Evolutionary conservation across 2,888 invertebrate species (phyloP), one percentile per base, ranked within the genome.

Genomic region (Hypomecis punctinalis): DNA sequence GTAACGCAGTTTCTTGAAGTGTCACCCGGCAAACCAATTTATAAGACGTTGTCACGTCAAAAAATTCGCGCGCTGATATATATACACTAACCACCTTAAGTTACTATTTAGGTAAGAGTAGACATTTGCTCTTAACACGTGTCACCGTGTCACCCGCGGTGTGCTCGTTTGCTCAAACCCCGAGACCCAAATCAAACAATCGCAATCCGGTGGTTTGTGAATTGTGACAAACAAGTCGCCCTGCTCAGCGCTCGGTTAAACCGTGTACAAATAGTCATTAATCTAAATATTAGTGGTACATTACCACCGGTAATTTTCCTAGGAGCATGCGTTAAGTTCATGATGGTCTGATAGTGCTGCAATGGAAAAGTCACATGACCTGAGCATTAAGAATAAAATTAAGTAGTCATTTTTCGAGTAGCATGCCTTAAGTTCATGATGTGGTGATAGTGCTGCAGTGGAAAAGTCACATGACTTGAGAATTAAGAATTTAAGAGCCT

Each of bases 261-360:
- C 43, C 54, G 1, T 4, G 9, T 11, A 11, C 54, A 54, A 54
- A 54, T 36, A 54, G 11, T 36, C 35, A 11, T 54, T 54, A 54
- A 42, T 54, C 54, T 43, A 54, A 54, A 54, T 54, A 43, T 45
- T 45, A 43, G 54, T 35, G 54, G 54, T 23, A 23, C 23, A 23
- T 23, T 23, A 23, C 23, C 23, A 23, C 23, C 3, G 23, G 23
- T 54, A 36, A 45, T 54, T 54, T 54, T 54, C 54, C 54, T 5
- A 42, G 23, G 9, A n/a, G 23, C 42, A 54, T 45, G 54, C 36
- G 43, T 43, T 9, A 35, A 36, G 9, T 11, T 43, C 54, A 45
- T 45, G 54, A 54, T 52, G 40, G 52, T 23, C 40, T 40, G 52
- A 52, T 52, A 52, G 11, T 35, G 10, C 49, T 37, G 49, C 49